Evolutionary conservation across 1,140 invertebrate genomes (phyloP), one percentile per base, ranked within the genome.

Genomic region (Neodiprion virginianus): DNA sequence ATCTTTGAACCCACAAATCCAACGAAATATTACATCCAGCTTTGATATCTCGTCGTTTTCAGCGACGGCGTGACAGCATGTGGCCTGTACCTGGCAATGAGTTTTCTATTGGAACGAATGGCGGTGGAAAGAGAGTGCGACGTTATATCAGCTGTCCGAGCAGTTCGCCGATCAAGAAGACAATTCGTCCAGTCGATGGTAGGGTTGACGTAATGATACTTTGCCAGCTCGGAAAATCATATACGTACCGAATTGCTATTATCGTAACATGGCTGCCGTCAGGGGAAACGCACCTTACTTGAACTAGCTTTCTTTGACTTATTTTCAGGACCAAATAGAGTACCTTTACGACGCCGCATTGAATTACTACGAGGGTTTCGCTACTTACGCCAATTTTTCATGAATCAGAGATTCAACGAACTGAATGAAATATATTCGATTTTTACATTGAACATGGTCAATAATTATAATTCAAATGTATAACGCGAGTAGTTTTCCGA

Each of bases 381-480:
- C 84, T 76, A 80, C 79, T 0, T 86, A 86, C 68, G 82, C 82
- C 9, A 86, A 83, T 80, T 83, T 84, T 66, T 61, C 73, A 4
- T 83, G 28, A 68, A 11, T 21, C 67, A 68, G 9, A 9, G 28
- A 68, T 11, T 40, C 9, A 11, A 61, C n/a, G 53, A n/a, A 11
- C 10, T 11, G 53, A 61, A 61, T 61, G n/a, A 11, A 11, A 61
- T 11, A 11, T 11, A 61, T 61, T 61, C 53, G n/a, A 61, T 68
- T 9, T 21, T 11, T 10, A 68, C 10, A 68, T 21, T 68, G 17
- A 68, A 9, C 11, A 68, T 68, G 5, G 67, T 11, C 28, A 68
- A 40, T 11, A 17, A 68, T 17, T 21, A 68, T 28, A 10, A 28
- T 10, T 68, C 28, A 10, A 1, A 21, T 68, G n/a, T 61, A 11